A percentile compares a stretch with the other conserved stretches of the same genome.
Evolutionary conservation across 1,140 invertebrate genomes (phyloP).

Genomic region (Eurosta solidaginis): DNA sequence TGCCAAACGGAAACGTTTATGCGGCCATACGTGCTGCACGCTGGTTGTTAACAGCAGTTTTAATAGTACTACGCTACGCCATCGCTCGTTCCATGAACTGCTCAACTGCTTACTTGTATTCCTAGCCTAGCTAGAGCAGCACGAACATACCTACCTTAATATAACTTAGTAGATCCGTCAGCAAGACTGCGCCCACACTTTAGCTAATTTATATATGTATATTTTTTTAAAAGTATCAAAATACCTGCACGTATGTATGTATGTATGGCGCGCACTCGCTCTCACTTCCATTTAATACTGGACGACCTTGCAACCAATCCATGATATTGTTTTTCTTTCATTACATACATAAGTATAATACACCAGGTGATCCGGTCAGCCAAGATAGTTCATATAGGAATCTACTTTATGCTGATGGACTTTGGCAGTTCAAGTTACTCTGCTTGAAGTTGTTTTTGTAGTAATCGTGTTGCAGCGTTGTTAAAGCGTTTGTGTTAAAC

Average conservation of each 20-base stretch:
- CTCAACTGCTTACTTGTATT: background rate
- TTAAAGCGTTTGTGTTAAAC: background rate
- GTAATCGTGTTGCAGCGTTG: background rate
- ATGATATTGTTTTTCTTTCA: no score
- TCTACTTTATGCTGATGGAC: background rate
- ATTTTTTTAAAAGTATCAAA: background rate
- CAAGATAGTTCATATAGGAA: background rate
- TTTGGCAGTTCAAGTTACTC: background rate
- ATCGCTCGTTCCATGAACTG: background rate
- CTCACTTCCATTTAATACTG: constrained; percentile 40
- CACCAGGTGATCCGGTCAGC: background rate
- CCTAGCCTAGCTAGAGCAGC: background rate
- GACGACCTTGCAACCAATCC: constrained; percentile 57
- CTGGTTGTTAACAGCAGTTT: background rate
- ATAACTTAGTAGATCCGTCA: background rate
- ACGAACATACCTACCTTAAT: background rate
- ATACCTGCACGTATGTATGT: background rate
- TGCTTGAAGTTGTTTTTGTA: background rate
- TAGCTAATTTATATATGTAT: background rate
- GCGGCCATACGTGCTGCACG: no score
- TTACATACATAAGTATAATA: background rate
- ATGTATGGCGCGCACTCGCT: constrained; percentile 7
- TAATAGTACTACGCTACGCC: background rate
- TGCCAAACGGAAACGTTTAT: background rate
- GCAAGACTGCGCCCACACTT: background rate